Evolutionary conservation across 2,888 invertebrate genomes (phyloP), one percentile per base, ranked within the genome.

Genomic region (Eilema depressum): DNA sequence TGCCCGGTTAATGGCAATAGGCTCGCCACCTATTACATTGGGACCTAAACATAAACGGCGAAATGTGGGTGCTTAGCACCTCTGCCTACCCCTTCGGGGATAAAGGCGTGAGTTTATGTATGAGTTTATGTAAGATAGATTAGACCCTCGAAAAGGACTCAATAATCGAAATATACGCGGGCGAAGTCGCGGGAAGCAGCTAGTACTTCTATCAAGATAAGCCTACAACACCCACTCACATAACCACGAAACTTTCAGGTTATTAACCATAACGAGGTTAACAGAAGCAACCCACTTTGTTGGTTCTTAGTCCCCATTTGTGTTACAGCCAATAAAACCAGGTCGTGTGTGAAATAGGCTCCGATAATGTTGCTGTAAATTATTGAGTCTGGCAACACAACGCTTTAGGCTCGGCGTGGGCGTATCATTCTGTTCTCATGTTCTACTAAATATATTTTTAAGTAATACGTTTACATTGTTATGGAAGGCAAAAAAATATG

Each of bases 291-390:
- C 53, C 61, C 33, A 20, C 17, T 33, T n/a, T 20, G 26, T 17
- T 7, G 56, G 20, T 12, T 7, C 59, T 68, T 69, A 41, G 26
- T 37, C 26, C 56, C 14, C n/a, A n/a, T 30, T 33, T 59, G 28
- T 41, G 47, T 26, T 59, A 59, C 41, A 33, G 41, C 59, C 25
- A 30, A 64, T 64, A 64, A 53, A 65, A 69, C 59, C 25, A 47
- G n/a, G 64, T 65, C 64, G 53, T 64, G 64, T 64, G 69, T 60
- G 69, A 69, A 69, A 69, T 69, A 63, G 63, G 59, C 56, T 56
- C 20, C n/a, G 57, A 63, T 68, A 57, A 41, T 60, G 66, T 65
- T 57, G 17, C 20, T 56, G 56, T 47, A 65, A 28, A 23, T 30
- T 30, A 56, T 56, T 47, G 30, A 59, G 23, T 25, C 57, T 25